A percentile compares a stretch with the other conserved stretches of the same genome.
These are phyloP conservation scores for Vultur gryphus DNA, from an alignment of 2,797 vertebrate genomes.

Conservation along the genomic window DNA sequence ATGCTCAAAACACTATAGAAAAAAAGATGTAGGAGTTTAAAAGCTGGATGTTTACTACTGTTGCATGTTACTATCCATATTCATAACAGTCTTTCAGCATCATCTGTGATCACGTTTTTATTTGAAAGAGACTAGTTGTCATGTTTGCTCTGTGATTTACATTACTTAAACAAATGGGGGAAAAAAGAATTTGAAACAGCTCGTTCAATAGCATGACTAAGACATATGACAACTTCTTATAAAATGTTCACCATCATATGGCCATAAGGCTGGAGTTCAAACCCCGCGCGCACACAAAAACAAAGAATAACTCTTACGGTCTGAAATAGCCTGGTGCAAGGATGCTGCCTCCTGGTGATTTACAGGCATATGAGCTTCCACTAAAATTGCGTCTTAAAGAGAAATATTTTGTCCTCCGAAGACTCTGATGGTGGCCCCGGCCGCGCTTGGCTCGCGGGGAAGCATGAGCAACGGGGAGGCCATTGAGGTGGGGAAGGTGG, in stretches of 20 bases:
- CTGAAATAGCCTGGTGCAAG: background rate
- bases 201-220: conserved; percentile 49
- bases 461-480: rapidly evolving
- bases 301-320: background rate
- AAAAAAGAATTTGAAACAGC: conserved; percentile 39
- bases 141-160: conserved; percentile 58
- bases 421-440: rapidly evolving
- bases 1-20: background rate
- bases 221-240: conserved; percentile 20
- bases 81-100: conserved; percentile 1
- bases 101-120: conserved; percentile 35
- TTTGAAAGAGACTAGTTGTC: conserved; percentile 44
- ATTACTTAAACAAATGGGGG: conserved; percentile 20
- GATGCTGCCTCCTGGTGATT: conserved; percentile 61
- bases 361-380: background rate
- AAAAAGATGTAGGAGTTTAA: background rate
- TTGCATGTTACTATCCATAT: background rate
- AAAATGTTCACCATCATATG: background rate
- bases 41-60: background rate
- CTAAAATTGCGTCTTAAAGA: background rate
- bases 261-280: background rate
- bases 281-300: background rate
- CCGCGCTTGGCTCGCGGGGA: rapidly evolving
- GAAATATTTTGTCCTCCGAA: background rate
- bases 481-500: background rate